Base-by-base conservation (phyloP, 2,797 vertebrate species). In the Rhabdomys pumilio region DNA sequence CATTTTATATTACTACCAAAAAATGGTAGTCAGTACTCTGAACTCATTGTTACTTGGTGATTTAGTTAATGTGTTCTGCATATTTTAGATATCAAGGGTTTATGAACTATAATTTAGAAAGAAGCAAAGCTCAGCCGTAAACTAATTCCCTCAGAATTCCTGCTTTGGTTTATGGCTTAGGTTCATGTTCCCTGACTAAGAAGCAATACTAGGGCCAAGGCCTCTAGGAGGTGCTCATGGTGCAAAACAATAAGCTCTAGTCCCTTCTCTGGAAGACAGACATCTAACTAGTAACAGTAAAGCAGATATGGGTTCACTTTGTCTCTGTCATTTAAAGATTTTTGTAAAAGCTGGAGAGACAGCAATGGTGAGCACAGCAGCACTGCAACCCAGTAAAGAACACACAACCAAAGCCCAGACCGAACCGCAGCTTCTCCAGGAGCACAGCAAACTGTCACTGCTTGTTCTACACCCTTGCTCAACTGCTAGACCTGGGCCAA, bases 101-200 rank as follows among this genome's bases (percentile, higher is more conserved):
- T 57, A 96, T 61, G 95, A 95, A 76, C 73, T 92, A 90, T 50
- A 29, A 53, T 61, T 44, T 2, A 41, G 29, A 75, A 90, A 88
- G 6, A 90, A 80, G 91, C 44, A 75, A 92, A 90, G 20, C 24
- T 63, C 12, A 90, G 82, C 65, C 14, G 19, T 65, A 77, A 85
- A 83, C n/a, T 50, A 61, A 38, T n/a, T 5, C 12, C 79, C 83
- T 26, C 9, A 63, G 31, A 65, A 92, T 19, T 41, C 41, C 61
- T 88, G 26, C 19, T 72, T 72, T 38, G 75, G 55, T 31, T 34
- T 77, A 75, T 3, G 50, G 73, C 59, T 50, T 59, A 34, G 44
- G 19, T 24, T 85, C 29, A 81, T 41, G 47, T 55, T 93, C 22
- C 57, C 3, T 47, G n/a, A 44, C 4, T 41, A 67, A 57, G 29